Percentiles rank a stretch among this genome's conserved stretches.
These are phyloP conservation scores for Andrena minutula DNA, from an alignment of 2,888 invertebrate species.

Conservation along the genomic window DNA sequence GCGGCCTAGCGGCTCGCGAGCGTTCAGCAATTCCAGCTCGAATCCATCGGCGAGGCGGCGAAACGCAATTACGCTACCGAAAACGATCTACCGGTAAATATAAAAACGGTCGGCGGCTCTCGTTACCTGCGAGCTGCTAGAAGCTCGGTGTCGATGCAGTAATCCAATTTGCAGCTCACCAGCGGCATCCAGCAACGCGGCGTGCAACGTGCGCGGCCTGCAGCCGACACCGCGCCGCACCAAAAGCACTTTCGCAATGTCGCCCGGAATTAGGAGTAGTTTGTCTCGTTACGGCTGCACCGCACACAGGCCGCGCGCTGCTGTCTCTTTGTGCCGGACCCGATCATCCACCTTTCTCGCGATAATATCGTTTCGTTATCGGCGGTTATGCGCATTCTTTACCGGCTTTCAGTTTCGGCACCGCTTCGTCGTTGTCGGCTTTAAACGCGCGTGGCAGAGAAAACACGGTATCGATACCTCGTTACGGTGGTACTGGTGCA, in stretches of 20 bases:
- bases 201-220: neutral
- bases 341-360: conserved; percentile 56
- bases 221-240: conserved; percentile 20
- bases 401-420: conserved; percentile 9
- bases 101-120: conserved; percentile 55
- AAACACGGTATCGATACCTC: too few species aligned
- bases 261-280: conserved; percentile 68
- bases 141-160: conserved; percentile 72
- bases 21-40: conserved; percentile 35
- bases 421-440: neutral
- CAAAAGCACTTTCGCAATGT: conserved; percentile 61
- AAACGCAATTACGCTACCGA: conserved; percentile 51
- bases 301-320: conserved; percentile 20
- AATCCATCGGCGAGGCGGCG: conserved; percentile 35
- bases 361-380: conserved; percentile 63
- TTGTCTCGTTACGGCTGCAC: conserved; percentile 71
- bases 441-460: too few species aligned
- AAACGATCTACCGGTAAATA: conserved; percentile 56
- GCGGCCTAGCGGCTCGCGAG: neutral
- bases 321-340: conserved; percentile 64
- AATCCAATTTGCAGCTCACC: conserved; percentile 77
- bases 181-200: conserved; percentile 53
- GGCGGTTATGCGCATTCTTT: conserved; percentile 33
- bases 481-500: too few species aligned
- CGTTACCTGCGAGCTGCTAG: conserved; percentile 58